Conservation (phyloP, 2,888 invertebrate species). For the Scaptodrosophila latifasciaeformis region DNA sequence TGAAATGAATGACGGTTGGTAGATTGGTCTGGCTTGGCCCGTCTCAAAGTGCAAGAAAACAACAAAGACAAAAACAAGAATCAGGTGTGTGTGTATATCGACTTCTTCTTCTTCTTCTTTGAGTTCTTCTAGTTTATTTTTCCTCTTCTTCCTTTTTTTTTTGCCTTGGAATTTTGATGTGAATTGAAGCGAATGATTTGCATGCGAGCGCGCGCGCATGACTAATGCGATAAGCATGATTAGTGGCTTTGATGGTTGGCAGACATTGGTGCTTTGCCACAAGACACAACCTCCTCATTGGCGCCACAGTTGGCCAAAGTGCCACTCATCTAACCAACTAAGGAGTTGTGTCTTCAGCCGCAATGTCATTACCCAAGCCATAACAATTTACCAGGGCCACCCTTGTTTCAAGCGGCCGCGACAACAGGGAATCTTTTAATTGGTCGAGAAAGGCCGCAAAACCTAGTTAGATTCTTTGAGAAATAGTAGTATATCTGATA, state of each 20-base stretch:
- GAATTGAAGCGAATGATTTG: slow-evolving; percentile 60
- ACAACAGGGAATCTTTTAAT: no score
- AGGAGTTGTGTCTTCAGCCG: no score
- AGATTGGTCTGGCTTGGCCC: slow-evolving; percentile 1
- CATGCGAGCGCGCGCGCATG: slow-evolving; percentile 59
- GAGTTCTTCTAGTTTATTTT: neutral
- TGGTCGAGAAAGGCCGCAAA: no score
- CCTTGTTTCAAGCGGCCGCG: no score
- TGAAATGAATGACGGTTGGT: slow-evolving; percentile 30
- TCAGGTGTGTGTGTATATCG: neutral
- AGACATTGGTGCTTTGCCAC: neutral
- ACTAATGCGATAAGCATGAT: slow-evolving; percentile 68
- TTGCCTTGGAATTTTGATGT: slow-evolving; percentile 56
- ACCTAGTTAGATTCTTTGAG: no score
- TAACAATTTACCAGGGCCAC: no score
- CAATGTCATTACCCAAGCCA: no score
- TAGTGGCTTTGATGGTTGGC: slow-evolving; percentile 40
- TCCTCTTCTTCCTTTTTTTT: neutral
- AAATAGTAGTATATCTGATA: no score
- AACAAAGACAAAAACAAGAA: slow-evolving; percentile 17
- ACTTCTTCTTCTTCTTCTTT: neutral
- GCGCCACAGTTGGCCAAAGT: slow-evolving; percentile 40
- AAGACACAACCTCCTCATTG: slow-evolving; percentile 27
- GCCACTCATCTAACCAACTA: no score
- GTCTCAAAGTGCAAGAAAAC: slow-evolving; percentile 33